phyloP scores from a whole-genome alignment of 2,888 invertebrate species.

The Synergus japonicus region DNA sequence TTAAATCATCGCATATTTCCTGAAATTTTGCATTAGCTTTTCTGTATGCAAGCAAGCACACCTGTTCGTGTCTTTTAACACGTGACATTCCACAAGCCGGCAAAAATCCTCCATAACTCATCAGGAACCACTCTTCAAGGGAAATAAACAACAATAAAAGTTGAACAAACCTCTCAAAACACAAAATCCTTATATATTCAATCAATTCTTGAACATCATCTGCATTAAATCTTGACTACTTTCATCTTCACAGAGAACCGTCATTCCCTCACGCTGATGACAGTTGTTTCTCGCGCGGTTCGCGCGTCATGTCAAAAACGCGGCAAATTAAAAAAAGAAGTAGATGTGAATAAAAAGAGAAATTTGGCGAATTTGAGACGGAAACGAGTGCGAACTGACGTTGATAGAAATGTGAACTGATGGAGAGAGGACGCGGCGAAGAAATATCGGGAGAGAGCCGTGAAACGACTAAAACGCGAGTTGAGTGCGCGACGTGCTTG shows the following conservation, averaged over 20 bases:
- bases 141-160: background rate
- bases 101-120: slow-evolving; percentile 39
- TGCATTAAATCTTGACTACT: slow-evolving; percentile 12
- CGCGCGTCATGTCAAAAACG: slow-evolving; percentile 13
- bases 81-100: slow-evolving; percentile 38
- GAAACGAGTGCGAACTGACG: slow-evolving; percentile 8
- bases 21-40: slow-evolving; percentile 11
- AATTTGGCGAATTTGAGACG: slow-evolving; percentile 2
- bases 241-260: background rate
- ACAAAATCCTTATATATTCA: slow-evolving; percentile 24
- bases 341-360: background rate
- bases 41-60: slow-evolving; percentile 27
- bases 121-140: background rate
- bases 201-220: slow-evolving; percentile 20
- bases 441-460: slow-evolving; percentile 28
- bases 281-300: slow-evolving; percentile 14
- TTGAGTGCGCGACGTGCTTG: slow-evolving; percentile 30
- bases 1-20: slow-evolving; percentile 4
- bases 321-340: background rate
- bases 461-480: slow-evolving; percentile 41
- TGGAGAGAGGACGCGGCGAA: slow-evolving; percentile 28
- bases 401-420: slow-evolving; percentile 25
- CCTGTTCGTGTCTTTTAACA: slow-evolving; percentile 40
- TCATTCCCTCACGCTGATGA: slow-evolving; percentile 12
- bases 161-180: slow-evolving; percentile 28